Evolutionary conservation across 2,797 vertebrate genomes (phyloP), one percentile per base, ranked within the genome.

Genomic region (Smutsia temminckii): DNA sequence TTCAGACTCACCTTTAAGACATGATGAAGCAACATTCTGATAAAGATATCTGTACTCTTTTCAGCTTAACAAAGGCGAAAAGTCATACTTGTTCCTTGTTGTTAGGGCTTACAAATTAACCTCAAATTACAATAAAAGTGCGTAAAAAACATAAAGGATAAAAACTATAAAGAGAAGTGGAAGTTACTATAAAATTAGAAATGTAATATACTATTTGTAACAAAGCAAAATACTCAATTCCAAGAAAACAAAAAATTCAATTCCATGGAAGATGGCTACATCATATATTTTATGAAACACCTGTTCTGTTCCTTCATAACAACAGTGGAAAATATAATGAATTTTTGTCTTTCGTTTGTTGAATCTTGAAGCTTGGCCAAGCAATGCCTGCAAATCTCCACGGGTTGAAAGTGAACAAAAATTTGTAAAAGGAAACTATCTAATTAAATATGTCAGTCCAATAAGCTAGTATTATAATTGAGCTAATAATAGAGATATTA

Each of bases 381-480:
- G 4, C 0, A 51, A 21, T 16, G 32, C 51, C 49, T 64, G 69
- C 42, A 10, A 2, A 34, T 13, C 17, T 53, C 18, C 21, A 6
- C 0, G 40, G 27, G 75, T 4, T 59, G 27, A 37, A 42, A 64
- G 59, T 8, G 75, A 63, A 59, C 20, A 27, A 40, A 6, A 12
- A 5, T 18, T n/a, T 20, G 18, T 25, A 20, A 49, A 29, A 42
- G 68, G 85, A 68, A 80, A 42, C 20, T 3, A 46, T 42, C 32
- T 59, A 11, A n/a, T 10, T 4, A 37, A 18, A 21, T 14, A 5
- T 1, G 16, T 6, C 3, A 1, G 46, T 14, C 32, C 29, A 2
- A 5, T 17, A 34, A 55, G 18, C 13, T 25, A 0, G 1, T 11
- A 0, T 16, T 14, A 0, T 68, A 57, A 23, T 37, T 10, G 42